These are phyloP conservation scores for Mantis religiosa DNA, from an alignment of 2,888 invertebrate species.

Conservation along the genomic window DNA sequence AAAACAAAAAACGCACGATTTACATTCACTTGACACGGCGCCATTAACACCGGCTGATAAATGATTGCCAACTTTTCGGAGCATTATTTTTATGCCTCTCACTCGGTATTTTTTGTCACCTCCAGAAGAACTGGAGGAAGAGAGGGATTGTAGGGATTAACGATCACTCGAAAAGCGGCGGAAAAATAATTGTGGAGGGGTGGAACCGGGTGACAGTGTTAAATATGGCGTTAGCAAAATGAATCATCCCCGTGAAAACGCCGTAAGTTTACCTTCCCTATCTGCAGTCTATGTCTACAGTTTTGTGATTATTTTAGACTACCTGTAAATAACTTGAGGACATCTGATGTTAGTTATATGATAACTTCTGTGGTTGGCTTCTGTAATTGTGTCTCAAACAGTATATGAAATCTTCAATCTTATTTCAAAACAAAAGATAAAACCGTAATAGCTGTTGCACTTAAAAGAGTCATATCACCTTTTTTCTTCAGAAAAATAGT, in stretches of 20 bases:
- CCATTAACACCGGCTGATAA: background rate
- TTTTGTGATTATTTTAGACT: background rate
- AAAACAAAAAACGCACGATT: background rate
- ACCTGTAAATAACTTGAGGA: background rate
- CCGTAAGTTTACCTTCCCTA: background rate
- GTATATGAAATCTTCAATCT: no score
- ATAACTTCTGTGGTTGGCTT: no score
- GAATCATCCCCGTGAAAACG: background rate
- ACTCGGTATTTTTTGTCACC: background rate
- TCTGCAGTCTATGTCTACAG: background rate
- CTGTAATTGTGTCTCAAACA: no score
- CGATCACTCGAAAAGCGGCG: background rate
- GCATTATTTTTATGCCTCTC: slow-evolving; percentile 7
- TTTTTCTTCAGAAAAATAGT: no score
- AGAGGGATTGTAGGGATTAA: background rate
- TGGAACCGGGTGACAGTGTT: background rate
- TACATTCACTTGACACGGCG: background rate
- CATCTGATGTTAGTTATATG: background rate
- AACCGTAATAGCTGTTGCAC: no score
- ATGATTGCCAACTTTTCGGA: slow-evolving; percentile 5
- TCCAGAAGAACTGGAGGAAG: background rate
- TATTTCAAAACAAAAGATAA: no score
- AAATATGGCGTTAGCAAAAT: background rate
- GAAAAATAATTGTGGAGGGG: background rate
- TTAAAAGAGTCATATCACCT: no score